These are phyloP conservation scores for Xylocampa areola DNA, from an alignment of 2,888 invertebrate genomes.

Conservation along the genomic window DNA sequence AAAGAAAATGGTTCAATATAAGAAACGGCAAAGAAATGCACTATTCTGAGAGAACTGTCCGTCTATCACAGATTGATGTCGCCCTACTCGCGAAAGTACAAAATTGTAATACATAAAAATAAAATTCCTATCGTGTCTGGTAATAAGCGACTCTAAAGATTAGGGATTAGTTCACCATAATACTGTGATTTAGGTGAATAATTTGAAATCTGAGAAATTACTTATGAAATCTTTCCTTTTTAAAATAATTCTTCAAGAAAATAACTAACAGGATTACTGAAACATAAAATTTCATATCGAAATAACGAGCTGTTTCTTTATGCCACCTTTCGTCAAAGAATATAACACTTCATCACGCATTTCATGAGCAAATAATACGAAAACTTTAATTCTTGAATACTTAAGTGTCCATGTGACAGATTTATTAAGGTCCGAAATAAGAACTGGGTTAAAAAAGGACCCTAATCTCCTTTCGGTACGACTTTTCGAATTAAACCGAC, in stretches of 20 bases:
- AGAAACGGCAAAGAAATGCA: too few species aligned
- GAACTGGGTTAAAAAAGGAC: slow-evolving; percentile 66
- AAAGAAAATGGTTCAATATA: too few species aligned
- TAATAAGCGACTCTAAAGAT: too few species aligned
- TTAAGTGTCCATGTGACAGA: slow-evolving; percentile 75
- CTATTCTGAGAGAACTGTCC: too few species aligned
- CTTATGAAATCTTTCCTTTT: too few species aligned
- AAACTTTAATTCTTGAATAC: slow-evolving; percentile 69
- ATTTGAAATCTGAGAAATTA: too few species aligned
- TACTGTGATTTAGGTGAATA: too few species aligned
- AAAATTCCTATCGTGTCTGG: too few species aligned
- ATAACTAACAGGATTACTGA: slow-evolving; percentile 26
- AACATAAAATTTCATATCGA: slow-evolving; percentile 35
- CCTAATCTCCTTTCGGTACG: slow-evolving; percentile 66
- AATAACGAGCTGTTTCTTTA: slow-evolving; percentile 57
- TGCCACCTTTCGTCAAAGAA: slow-evolving; percentile 59
- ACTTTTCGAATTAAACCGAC: slow-evolving; percentile 74
- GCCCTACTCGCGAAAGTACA: too few species aligned
- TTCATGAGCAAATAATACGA: slow-evolving; percentile 71
- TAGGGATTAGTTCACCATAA: too few species aligned
- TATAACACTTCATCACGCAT: slow-evolving; percentile 71
- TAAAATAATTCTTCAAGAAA: not conserved
- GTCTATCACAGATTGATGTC: too few species aligned
- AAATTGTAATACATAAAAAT: too few species aligned
- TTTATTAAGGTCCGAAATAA: slow-evolving; percentile 79